A percentile compares a stretch with the other conserved stretches of the same genome.
phyloP scores from a whole-genome alignment of 2,113 vertebrate genomes.

The Penelope pileata region DNA sequence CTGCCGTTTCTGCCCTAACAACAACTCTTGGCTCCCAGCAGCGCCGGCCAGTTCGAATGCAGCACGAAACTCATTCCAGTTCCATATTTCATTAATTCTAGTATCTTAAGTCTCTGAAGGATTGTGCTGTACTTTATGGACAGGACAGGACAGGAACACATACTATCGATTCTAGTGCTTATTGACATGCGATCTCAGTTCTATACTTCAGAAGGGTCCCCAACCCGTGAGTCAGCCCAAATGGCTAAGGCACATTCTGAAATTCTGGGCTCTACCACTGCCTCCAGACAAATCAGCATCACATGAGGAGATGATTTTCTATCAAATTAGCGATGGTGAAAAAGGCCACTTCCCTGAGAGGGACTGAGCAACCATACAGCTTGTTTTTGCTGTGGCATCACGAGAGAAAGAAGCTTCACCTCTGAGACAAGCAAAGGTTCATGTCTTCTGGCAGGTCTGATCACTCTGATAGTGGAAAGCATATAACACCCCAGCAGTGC shows the following conservation, averaged over 20 bases:
- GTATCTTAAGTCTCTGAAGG: not conserved
- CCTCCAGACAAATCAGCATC: not conserved
- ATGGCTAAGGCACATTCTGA: not conserved
- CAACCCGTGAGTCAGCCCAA: not conserved
- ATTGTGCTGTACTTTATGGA: fast-evolving
- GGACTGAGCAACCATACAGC: not conserved
- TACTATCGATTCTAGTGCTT: too few relatives aligned
- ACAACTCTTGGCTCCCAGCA: not conserved
- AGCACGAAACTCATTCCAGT: not conserved
- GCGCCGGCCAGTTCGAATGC: not conserved
- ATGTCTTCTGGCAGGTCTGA: not conserved
- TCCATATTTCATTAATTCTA: not conserved
- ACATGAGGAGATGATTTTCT: not conserved
- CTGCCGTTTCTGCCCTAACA: not conserved
- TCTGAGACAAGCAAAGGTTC: not conserved
- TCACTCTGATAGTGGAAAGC: not conserved
- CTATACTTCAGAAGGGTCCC: not conserved
- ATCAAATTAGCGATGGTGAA: not conserved
- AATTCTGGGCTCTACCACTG: not conserved
- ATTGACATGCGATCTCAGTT: too few relatives aligned
- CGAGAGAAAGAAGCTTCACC: not conserved
- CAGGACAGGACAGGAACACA: too few relatives aligned
- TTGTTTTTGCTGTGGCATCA: not conserved
- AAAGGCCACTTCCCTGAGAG: not conserved
- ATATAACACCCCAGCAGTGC: not conserved